These are phyloP conservation scores for Graphium colonna DNA, from an alignment of 2,888 invertebrate species.

Conservation along the genomic window DNA sequence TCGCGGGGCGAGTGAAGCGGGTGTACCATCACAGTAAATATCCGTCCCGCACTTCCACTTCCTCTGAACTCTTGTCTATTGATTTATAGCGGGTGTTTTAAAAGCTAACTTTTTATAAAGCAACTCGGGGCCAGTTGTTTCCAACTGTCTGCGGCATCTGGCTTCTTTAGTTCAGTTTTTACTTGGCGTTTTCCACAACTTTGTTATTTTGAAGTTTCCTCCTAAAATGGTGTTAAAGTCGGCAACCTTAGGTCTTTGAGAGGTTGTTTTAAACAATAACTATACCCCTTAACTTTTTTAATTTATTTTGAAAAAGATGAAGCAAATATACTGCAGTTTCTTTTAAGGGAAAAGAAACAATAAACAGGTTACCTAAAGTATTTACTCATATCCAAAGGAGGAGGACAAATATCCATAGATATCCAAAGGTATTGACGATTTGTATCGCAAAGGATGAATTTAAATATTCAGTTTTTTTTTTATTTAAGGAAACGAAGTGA, in stretches of 20 bases:
- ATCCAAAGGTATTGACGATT: no score
- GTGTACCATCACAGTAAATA: slow-evolving; percentile 67
- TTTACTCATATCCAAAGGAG: no score
- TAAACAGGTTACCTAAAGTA: no score
- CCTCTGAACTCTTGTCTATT: slow-evolving; percentile 67
- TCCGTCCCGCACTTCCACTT: slow-evolving; percentile 63
- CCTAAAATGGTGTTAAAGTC: slow-evolving; percentile 50
- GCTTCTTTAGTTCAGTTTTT: slow-evolving; percentile 67
- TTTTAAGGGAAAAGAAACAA: no score
- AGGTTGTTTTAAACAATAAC: no score
- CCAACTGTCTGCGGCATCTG: slow-evolving; percentile 76
- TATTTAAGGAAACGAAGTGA: no score
- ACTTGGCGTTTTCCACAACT: slow-evolving; percentile 58
- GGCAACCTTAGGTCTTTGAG: slow-evolving; percentile 7
- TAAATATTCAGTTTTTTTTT: no score
- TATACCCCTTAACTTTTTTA: no score
- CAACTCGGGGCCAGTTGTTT: slow-evolving; percentile 68
- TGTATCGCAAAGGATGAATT: no score
- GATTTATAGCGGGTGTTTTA: slow-evolving; percentile 72
- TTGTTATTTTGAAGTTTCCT: slow-evolving; percentile 64
- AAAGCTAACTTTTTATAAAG: slow-evolving; percentile 75
- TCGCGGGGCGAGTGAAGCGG: slow-evolving; percentile 47
- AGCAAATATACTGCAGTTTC: no score
- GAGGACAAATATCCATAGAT: no score
- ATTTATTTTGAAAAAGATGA: no score